Evolutionary conservation across 1,140 invertebrate species (phyloP).

Genomic region (Euborellia annulipes): DNA sequence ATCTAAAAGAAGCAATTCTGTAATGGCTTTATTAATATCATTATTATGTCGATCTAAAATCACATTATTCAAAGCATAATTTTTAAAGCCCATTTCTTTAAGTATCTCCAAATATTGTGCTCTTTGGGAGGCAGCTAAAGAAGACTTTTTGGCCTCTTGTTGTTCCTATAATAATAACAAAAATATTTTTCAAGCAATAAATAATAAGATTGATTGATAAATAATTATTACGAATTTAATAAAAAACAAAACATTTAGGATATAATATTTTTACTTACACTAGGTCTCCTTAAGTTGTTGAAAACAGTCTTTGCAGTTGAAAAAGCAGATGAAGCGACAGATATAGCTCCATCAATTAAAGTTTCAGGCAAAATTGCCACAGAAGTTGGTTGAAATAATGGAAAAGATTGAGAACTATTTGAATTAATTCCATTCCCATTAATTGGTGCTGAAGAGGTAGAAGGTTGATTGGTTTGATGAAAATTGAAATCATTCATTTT

Average conservation of each 20-base stretch:
- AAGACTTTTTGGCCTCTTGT: no score
- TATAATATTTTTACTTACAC: not conserved
- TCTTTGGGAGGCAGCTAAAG: no score
- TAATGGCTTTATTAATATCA: slow-evolving; percentile 4
- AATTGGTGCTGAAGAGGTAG: no score
- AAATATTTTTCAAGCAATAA: no score
- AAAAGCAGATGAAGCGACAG: slow-evolving; percentile 25
- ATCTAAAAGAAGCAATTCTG: slow-evolving; percentile 4
- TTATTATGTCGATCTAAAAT: slow-evolving; percentile 5
- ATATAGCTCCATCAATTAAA: slow-evolving; percentile 24
- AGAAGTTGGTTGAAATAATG: not conserved
- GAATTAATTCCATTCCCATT: no score
- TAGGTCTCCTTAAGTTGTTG: slow-evolving; percentile 14
- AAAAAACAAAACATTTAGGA: no score
- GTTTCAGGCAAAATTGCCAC: slow-evolving; percentile 19
- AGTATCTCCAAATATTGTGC: slow-evolving; percentile 3
- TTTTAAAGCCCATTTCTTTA: slow-evolving; percentile 7
- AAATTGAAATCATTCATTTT: no score
- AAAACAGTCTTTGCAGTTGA: slow-evolving; percentile 24
- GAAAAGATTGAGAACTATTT: no score
- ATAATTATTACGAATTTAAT: no score
- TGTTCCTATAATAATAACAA: no score
- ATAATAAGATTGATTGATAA: no score
- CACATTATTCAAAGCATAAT: slow-evolving; percentile 4
- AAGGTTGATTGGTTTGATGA: no score